These are phyloP conservation scores for Chelon labrosus DNA, from an alignment of 2,797 vertebrate genomes.

Conservation along the genomic window DNA sequence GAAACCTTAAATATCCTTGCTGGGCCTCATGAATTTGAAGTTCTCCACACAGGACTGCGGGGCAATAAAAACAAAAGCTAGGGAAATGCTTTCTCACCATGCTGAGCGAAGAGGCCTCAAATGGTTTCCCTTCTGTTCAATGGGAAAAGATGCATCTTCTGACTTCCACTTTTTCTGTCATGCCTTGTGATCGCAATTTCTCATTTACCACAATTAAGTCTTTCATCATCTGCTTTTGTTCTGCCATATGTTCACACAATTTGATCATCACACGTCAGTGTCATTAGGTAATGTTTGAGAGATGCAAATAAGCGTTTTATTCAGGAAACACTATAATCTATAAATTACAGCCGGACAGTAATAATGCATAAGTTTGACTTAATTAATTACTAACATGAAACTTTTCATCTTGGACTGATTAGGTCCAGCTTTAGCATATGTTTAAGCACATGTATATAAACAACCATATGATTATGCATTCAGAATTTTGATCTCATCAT, in stretches of 20 bases:
- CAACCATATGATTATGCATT: no score
- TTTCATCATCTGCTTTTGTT: slow-evolving; percentile 42
- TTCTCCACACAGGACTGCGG: slow-evolving; percentile 21
- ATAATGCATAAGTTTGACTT: not conserved
- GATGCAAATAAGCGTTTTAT: slow-evolving; percentile 20
- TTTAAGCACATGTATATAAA: no score
- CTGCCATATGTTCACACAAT: slow-evolving; percentile 33
- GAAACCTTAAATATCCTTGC: slow-evolving; percentile 54
- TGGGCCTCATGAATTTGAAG: slow-evolving; percentile 21
- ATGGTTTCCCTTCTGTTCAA: not conserved
- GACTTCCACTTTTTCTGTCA: slow-evolving; percentile 20
- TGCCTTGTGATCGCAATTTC: slow-evolving; percentile 8
- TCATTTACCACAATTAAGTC: slow-evolving; percentile 32
- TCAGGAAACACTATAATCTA: slow-evolving; percentile 23
- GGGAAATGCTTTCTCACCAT: not conserved
- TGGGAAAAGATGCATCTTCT: slow-evolving; percentile 15
- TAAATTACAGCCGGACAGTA: not conserved
- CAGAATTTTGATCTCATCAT: no score
- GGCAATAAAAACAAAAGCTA: slow-evolving; percentile 31
- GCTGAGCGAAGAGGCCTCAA: not conserved
- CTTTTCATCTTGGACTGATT: not conserved
- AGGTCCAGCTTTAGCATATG: no score
- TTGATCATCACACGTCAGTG: slow-evolving; percentile 35
- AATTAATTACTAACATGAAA: not conserved
- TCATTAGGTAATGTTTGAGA: slow-evolving; percentile 34